phyloP scores from a whole-genome alignment of 2,797 vertebrate genomes.

The Protonibea diacanthus region DNA sequence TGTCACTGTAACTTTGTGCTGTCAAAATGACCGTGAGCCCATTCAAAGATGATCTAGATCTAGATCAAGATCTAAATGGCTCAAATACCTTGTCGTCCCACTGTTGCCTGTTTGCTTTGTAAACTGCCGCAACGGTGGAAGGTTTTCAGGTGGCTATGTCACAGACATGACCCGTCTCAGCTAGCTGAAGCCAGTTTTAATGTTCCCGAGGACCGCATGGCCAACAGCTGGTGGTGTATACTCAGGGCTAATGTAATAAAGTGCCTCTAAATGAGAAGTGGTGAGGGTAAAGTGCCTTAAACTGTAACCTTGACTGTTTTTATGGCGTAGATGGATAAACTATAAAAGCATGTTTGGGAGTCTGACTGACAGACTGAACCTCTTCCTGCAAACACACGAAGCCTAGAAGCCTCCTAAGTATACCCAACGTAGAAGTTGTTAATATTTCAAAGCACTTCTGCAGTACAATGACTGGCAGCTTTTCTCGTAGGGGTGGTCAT shows the following conservation, averaged over 20 bases:
- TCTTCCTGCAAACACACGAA: background rate
- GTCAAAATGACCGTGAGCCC: conserved; percentile 22
- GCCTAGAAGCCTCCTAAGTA: background rate
- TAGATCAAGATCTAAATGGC: conserved; percentile 27
- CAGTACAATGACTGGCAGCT: background rate
- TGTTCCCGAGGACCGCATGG: conserved; percentile 49
- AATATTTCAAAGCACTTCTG: background rate
- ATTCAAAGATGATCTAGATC: conserved; percentile 35
- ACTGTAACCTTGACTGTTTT: conserved; percentile 42
- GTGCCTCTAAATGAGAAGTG: conserved; percentile 43
- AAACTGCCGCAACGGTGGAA: conserved; percentile 9
- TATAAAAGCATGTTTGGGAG: background rate
- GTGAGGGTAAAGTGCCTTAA: conserved; percentile 38
- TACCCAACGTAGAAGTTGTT: background rate
- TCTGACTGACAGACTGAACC: background rate
- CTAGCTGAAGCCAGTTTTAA: conserved; percentile 57
- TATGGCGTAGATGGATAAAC: background rate
- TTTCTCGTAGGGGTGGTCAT: too few species aligned
- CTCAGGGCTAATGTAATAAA: conserved; percentile 63
- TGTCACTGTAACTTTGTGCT: conserved; percentile 59
- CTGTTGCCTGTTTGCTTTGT: conserved; percentile 22
- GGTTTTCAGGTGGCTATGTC: background rate
- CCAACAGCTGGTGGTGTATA: conserved; percentile 59
- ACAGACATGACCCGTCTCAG: conserved; percentile 36
- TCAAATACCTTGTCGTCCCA: conserved; percentile 15